Percentiles rank a stretch among this genome's conserved stretches.
These are phyloP conservation scores for Trichacis sp. DNA, from an alignment of 2,888 invertebrate genomes.

Conservation along the genomic window DNA sequence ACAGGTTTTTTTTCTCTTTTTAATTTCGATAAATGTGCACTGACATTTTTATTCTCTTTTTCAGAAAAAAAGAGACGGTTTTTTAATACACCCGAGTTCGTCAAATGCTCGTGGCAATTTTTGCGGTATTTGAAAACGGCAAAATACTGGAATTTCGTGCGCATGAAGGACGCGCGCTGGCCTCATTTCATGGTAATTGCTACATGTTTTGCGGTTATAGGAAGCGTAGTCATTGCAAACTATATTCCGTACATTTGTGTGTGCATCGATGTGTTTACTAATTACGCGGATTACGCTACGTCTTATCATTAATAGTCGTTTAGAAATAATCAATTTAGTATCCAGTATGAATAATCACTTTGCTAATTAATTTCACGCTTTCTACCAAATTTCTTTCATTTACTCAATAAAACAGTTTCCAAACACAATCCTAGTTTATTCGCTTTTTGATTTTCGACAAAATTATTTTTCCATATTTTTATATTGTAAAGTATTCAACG, in stretches of 20 bases:
- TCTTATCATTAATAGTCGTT: slow-evolving; percentile 32
- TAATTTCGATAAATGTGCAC: not conserved
- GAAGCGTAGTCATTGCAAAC: slow-evolving; percentile 13
- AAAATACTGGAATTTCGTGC: slow-evolving; percentile 41
- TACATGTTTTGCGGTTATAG: slow-evolving; percentile 38
- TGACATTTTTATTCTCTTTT: not conserved
- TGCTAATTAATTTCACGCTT: too few species aligned
- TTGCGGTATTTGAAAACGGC: slow-evolving; percentile 32
- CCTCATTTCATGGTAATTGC: slow-evolving; percentile 42
- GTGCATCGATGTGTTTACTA: slow-evolving; percentile 40
- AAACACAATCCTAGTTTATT: too few species aligned
- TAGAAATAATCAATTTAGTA: slow-evolving; percentile 15
- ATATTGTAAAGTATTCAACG: too few species aligned
- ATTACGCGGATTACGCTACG: slow-evolving; percentile 30
- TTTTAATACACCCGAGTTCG: slow-evolving; percentile 8
- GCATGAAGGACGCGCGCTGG: slow-evolving; percentile 38
- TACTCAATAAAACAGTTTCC: too few species aligned
- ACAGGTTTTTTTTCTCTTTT: not conserved
- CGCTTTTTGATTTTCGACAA: too few species aligned
- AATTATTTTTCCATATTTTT: too few species aligned
- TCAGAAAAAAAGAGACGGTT: too few species aligned
- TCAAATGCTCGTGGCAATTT: slow-evolving; percentile 23
- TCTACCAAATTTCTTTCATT: too few species aligned
- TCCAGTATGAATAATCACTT: too few species aligned
- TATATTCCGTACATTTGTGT: slow-evolving; percentile 27